Conservation (phyloP, 2,888 invertebrate species). For the Eledona agricola region DNA sequence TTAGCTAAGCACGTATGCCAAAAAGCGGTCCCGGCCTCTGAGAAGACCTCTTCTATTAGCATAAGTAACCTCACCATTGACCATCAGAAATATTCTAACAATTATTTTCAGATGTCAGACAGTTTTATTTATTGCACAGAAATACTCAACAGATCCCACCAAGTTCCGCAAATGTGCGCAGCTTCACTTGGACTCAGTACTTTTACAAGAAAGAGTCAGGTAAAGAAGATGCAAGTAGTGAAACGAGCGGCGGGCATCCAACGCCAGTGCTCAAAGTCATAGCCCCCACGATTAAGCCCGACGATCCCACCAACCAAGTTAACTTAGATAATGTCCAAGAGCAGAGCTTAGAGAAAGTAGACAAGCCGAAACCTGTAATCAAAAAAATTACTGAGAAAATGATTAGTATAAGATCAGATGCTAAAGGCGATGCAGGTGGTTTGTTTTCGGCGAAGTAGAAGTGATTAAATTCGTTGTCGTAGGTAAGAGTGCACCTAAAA, state of each 20-base stretch:
- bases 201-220: constrained; percentile 36
- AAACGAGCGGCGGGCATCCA: constrained; percentile 16
- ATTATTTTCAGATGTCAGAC: constrained; percentile 39
- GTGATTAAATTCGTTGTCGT: too few relatives aligned
- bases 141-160: constrained; percentile 34
- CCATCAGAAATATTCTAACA: neutral
- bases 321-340: constrained; percentile 54
- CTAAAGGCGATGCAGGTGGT: constrained; percentile 30
- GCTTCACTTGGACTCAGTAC: constrained; percentile 37
- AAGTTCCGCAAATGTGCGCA: constrained; percentile 32
- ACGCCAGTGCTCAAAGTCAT: constrained; percentile 46
- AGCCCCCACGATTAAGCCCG: constrained; percentile 45
- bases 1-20: constrained; percentile 48
- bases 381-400: constrained; percentile 56
- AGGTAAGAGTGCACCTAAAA: constrained; percentile 59
- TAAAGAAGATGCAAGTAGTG: constrained; percentile 13
- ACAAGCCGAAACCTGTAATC: constrained; percentile 24
- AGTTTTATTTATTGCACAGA: constrained; percentile 43
- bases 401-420: constrained; percentile 48
- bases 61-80: constrained; percentile 30
- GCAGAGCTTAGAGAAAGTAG: constrained; percentile 48
- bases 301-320: constrained; percentile 37
- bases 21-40: constrained; percentile 39
- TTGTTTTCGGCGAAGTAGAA: too few relatives aligned
- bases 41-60: constrained; percentile 34